A percentile compares a stretch with the other conserved stretches of the same genome.
Evolutionary conservation across 1,140 invertebrate genomes (phyloP).

Genomic region (Bombus polaris): DNA sequence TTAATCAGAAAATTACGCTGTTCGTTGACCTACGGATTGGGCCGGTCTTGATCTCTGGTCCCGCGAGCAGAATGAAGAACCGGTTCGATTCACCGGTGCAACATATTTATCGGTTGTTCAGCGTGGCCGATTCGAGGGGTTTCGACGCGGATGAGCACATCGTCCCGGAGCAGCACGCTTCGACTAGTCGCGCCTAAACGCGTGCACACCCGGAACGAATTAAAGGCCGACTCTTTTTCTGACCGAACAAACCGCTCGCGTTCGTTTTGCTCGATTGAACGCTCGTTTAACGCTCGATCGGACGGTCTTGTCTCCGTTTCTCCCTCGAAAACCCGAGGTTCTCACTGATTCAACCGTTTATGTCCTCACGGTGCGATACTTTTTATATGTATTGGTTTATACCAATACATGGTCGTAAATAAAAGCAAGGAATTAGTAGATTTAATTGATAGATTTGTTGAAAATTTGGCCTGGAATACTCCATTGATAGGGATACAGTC

Average conservation of each 20-base stretch:
- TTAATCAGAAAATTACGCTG: not conserved
- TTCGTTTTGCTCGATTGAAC: slow-evolving; percentile 28
- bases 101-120: not conserved
- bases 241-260: not conserved
- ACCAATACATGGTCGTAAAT: too few relatives aligned
- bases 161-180: not conserved
- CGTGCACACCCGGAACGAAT: slow-evolving; percentile 22
- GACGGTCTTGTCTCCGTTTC: not conserved
- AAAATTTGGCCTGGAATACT: too few relatives aligned
- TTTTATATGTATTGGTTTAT: not conserved
- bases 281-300: slow-evolving; percentile 36
- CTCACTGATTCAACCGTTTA: not conserved
- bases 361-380: not conserved
- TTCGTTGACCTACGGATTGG: not conserved
- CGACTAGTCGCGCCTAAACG: slow-evolving; percentile 8
- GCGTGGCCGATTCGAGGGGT: not conserved
- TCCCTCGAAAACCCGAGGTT: not conserved
- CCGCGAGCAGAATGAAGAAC: not conserved
- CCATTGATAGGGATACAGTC: too few relatives aligned
- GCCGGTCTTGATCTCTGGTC: not conserved
- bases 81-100: not conserved
- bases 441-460: too few relatives aligned
- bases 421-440: too few relatives aligned
- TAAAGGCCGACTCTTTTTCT: slow-evolving; percentile 19
- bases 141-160: slow-evolving; percentile 13